Percentiles rank a stretch among this genome's conserved stretches.
Evolutionary conservation across 30 jellyfish, hydroid and myxozoan species (phyloP).

Genomic region (Aurelia sp.): DNA sequence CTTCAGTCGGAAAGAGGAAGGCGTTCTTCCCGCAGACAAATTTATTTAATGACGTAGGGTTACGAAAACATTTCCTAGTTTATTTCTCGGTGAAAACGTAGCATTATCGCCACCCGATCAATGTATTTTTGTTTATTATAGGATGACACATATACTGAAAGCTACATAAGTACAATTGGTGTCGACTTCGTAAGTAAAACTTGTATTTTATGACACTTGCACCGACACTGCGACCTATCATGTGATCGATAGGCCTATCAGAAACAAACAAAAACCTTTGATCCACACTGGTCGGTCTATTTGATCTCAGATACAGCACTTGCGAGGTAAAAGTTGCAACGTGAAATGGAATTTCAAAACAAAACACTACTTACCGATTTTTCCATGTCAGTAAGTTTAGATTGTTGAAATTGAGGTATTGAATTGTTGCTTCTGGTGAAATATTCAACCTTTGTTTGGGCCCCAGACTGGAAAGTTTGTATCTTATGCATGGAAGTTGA

Average conservation of each 20-base stretch:
- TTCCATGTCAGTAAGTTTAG: too few relatives aligned
- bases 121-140: conserved; percentile 7
- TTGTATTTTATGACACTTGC: neutral
- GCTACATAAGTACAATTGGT: conserved; percentile 99
- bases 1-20: conserved; percentile 19
- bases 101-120: neutral
- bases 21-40: conserved; percentile 12
- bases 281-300: neutral
- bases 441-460: too few relatives aligned
- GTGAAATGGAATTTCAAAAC: too few relatives aligned
- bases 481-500: too few relatives aligned
- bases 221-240: neutral
- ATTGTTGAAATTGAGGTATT: too few relatives aligned
- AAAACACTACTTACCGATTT: too few relatives aligned
- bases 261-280: neutral
- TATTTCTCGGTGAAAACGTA: too few relatives aligned
- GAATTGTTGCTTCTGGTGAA: too few relatives aligned
- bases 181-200: conserved; percentile 98
- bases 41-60: too few relatives aligned
- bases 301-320: neutral
- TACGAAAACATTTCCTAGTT: neutral
- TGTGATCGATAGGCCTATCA: conserved; percentile 16
- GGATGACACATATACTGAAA: conserved; percentile 99
- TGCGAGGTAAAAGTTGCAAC: too few relatives aligned
- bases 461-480: too few relatives aligned